Evolutionary conservation across 2,797 vertebrate genomes (phyloP), one percentile per base, ranked within the genome.

Genomic region (Enteromius paludinosus): DNA sequence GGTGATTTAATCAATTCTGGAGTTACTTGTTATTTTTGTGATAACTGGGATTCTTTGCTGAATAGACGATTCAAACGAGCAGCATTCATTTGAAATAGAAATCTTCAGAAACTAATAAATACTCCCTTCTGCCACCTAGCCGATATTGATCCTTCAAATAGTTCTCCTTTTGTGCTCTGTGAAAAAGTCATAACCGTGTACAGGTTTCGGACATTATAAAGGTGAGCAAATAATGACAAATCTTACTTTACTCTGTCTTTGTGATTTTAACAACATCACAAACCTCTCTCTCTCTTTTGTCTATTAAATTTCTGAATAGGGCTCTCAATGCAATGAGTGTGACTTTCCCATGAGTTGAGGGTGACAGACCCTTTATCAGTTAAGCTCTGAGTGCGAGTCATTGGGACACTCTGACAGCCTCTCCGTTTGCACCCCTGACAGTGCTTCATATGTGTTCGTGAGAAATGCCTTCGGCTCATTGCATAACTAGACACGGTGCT

Each of bases 361-460:
- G 54, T 72, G 79, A 61, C 25, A 80, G 77, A 79, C 41, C 43
- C 52, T 80, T 80, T 14, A 70, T 71, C 78, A 71, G 66, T 54
- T 71, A 45, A 69, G 20, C 9, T 28, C 35, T 2, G 49, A 70
- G 35, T 71, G 78, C 6, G 20, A 72, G 54, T 62, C 14, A 28
- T 71, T 35, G 54, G 66, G 56, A 64, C 68, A 62, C 41, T 43
- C 23, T 72, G 68, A 72, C 66, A 72, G 68, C 12, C 68, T 38
- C 33, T 25, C 33, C 33, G 54, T 33, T 47, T 23, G 3, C 79
- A 62, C 68, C 41, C 69, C 20, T 72, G 66, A 72, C 28, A 47
- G 68, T 35, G 28, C 11, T 43, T 17, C 1, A 17, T 30, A 38
- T 35, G 66, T 62, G 43, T 35, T 23, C 25, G 41, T 28, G 9